Base-by-base conservation (phyloP, 1,140 invertebrate genomes). In the Aradophagus sp. region DNA sequence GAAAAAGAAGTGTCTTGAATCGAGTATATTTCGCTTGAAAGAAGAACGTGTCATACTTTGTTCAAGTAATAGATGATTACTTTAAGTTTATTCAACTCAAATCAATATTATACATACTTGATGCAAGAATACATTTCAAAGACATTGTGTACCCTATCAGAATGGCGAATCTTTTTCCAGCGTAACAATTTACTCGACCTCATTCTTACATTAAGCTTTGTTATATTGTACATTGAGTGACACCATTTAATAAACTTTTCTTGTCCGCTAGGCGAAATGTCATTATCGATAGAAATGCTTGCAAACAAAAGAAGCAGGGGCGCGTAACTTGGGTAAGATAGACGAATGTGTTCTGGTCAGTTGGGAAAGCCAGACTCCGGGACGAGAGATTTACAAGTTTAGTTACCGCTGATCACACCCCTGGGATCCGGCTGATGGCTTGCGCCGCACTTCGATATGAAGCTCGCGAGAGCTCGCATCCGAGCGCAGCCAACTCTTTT, bases 321-420 rank as follows among this genome's bases (percentile, higher is more conserved):
- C 35, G 19, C 55, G 45, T 59, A 58, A 62, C 44, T 61, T 29
- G 19, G 27, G 59, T 80, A 83, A 83, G 81, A 81, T 73, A 81
- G 81, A 83, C 80, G 68, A 81, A 84, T 83, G 80, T 74, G 80
- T 83, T 82, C 73, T 77, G 82, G 82, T 83, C 82, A 83, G 80
- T 78, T 76, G 80, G 80, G 77, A 79, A 75, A 77, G 80, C 63
- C 50, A 65, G 47, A 73, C 62, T 61, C 56, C 65, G 67, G 63
- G 70, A 55, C 73, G 50, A 56, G 77, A 84, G 82, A 83, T 84
- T 84, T 84, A 84, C 82, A 83, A 82, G 82, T 84, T 83, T 83
- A 84, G 82, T 84, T 84, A 84, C 56, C 76, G 34, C 71, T 78
- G 80, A 84, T 83, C 80, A 82, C 82, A 77, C 82, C 80, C 82